Conservation (phyloP, 1,140 invertebrate species). For the Pygmarrhopalites habei region DNA sequence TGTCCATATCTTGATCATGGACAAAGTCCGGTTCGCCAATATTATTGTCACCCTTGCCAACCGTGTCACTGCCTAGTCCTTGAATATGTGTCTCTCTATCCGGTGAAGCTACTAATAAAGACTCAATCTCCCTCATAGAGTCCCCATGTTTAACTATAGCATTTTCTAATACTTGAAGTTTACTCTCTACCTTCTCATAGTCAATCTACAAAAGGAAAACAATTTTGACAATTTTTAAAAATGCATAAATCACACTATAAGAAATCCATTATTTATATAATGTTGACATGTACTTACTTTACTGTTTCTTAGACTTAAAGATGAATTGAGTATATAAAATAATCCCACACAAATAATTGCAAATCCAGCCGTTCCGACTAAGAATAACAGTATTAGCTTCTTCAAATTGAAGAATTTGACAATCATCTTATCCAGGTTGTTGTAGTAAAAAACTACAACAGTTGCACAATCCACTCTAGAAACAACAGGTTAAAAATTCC, state of each 20-base stretch:
- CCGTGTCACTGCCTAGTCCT: too few species aligned
- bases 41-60: too few species aligned
- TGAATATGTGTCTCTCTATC: too few species aligned
- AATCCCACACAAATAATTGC: slow-evolving; percentile 28
- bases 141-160: slow-evolving; percentile 25
- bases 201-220: slow-evolving; percentile 27
- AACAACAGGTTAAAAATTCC: too few species aligned
- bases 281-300: slow-evolving; percentile 6
- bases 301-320: slow-evolving; percentile 5
- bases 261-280: too few species aligned
- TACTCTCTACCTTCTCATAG: slow-evolving; percentile 29
- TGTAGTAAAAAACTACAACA: too few species aligned
- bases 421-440: too few species aligned
- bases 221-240: too few species aligned
- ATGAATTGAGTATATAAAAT: slow-evolving; percentile 35
- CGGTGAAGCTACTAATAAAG: too few species aligned
- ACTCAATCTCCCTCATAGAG: slow-evolving; percentile 33
- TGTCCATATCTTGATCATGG: slow-evolving; percentile 1
- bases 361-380: slow-evolving; percentile 33
- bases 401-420: not conserved
- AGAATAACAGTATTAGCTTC: not conserved
- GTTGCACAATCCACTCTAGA: too few species aligned
- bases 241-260: too few species aligned
- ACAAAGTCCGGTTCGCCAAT: slow-evolving; percentile 5
- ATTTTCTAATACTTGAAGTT: slow-evolving; percentile 25